A percentile compares a stretch with the other conserved stretches of the same genome.
These are phyloP conservation scores for Noctua janthina DNA, from an alignment of 2,888 invertebrate genomes.

Conservation along the genomic window DNA sequence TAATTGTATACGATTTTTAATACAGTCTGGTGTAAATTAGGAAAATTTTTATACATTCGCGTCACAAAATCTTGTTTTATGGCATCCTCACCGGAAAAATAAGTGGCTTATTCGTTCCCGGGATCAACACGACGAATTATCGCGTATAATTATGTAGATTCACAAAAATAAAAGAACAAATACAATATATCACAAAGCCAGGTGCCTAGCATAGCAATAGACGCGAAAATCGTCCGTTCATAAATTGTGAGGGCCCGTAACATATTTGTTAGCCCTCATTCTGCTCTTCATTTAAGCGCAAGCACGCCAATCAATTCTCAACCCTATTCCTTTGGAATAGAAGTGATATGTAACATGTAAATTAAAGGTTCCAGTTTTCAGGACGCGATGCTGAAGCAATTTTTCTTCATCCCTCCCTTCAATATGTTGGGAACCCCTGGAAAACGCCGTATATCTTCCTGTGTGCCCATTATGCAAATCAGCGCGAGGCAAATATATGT, in stretches of 20 bases:
- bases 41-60: neutral
- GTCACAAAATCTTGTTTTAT: neutral
- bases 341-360: constrained; percentile 66
- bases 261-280: constrained; percentile 69
- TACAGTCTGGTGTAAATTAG: neutral
- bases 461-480: constrained; percentile 84
- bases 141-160: constrained; percentile 38
- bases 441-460: constrained; percentile 82
- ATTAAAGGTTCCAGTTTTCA: constrained; percentile 82
- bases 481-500: constrained; percentile 70
- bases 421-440: constrained; percentile 84
- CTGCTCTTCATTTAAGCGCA: constrained; percentile 62
- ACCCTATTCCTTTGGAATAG: constrained; percentile 62
- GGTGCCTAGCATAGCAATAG: constrained; percentile 58
- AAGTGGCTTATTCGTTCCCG: neutral
- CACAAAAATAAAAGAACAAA: constrained; percentile 37
- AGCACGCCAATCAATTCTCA: constrained; percentile 53
- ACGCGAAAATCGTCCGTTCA: constrained; percentile 61
- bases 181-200: constrained; percentile 50
- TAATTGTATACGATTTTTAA: neutral
- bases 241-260: constrained; percentile 64
- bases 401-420: constrained; percentile 84
- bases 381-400: constrained; percentile 79
- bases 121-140: constrained; percentile 5
- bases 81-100: neutral